Evolutionary conservation across 2,113 vertebrate species (phyloP).

Genomic region (Pachypanchax playfairii): DNA sequence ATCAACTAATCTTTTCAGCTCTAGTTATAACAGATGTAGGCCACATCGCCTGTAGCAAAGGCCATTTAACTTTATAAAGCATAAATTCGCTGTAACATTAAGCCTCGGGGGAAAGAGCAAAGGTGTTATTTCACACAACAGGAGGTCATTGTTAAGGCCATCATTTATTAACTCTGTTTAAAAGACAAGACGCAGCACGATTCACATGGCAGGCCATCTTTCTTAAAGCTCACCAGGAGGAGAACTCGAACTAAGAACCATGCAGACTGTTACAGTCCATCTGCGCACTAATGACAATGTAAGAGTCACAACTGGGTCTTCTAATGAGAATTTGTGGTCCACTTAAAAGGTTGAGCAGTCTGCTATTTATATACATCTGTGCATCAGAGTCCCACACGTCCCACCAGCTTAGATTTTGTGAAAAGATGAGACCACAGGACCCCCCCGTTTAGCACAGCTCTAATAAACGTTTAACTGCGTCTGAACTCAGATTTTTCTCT

Average conservation of each 20-base stretch:
- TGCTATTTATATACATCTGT: too few relatives aligned
- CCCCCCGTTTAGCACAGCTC: too few relatives aligned
- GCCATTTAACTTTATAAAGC: conserved; percentile 21
- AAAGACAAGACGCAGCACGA: not conserved
- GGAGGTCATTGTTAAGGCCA: not conserved
- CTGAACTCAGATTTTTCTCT: not conserved
- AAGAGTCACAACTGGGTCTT: too few relatives aligned
- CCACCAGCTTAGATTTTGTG: too few relatives aligned
- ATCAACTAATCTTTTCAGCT: conserved; percentile 17
- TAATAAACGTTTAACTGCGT: not conserved
- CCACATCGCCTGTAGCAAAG: conserved; percentile 1
- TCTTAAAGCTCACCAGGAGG: not conserved
- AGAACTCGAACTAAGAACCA: not conserved
- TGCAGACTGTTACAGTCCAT: too few relatives aligned
- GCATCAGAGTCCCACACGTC: too few relatives aligned
- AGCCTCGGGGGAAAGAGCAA: conserved; percentile 10
- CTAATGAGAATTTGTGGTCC: too few relatives aligned
- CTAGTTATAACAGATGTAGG: not conserved
- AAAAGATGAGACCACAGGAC: too few relatives aligned
- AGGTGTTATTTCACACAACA: conserved; percentile 11
- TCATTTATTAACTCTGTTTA: conserved; percentile 4
- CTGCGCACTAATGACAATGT: too few relatives aligned
- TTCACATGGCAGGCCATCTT: not conserved
- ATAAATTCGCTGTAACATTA: not conserved
- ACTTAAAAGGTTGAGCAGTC: too few relatives aligned